These are phyloP conservation scores for Sapayoa aenigma DNA, from an alignment of 2,113 vertebrate genomes.

Conservation along the genomic window DNA sequence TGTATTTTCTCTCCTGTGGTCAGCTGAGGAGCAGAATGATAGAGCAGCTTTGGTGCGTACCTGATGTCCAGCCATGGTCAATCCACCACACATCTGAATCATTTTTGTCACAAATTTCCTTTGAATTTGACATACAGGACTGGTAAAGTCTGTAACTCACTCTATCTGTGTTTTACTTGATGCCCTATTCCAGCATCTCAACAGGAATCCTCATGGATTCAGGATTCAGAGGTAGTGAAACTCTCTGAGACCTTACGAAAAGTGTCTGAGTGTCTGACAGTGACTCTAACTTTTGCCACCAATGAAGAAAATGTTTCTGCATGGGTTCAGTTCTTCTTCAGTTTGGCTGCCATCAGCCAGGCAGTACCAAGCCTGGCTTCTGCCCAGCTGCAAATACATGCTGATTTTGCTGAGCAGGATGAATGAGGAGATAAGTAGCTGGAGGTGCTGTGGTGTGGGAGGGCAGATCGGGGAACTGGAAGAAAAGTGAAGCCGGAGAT, in stretches of 20 bases:
- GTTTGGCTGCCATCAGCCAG: background rate
- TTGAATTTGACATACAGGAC: background rate
- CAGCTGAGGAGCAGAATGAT: background rate
- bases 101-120: background rate
- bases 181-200: background rate
- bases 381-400: background rate
- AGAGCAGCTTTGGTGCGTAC: background rate
- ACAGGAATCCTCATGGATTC: background rate
- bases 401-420: background rate
- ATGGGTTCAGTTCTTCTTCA: background rate
- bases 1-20: background rate
- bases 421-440: background rate
- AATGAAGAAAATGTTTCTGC: background rate
- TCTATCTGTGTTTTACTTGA: background rate
- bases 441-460: background rate
- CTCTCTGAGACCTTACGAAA: background rate
- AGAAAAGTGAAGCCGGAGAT: background rate
- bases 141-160: background rate
- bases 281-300: background rate
- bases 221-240: background rate
- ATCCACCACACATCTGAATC: background rate
- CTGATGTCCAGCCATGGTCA: background rate
- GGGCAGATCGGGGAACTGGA: background rate
- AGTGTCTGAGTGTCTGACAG: background rate
- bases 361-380: background rate